These are phyloP conservation scores for Lathronympha strigana DNA, from an alignment of 2,888 invertebrate species.

Conservation along the genomic window DNA sequence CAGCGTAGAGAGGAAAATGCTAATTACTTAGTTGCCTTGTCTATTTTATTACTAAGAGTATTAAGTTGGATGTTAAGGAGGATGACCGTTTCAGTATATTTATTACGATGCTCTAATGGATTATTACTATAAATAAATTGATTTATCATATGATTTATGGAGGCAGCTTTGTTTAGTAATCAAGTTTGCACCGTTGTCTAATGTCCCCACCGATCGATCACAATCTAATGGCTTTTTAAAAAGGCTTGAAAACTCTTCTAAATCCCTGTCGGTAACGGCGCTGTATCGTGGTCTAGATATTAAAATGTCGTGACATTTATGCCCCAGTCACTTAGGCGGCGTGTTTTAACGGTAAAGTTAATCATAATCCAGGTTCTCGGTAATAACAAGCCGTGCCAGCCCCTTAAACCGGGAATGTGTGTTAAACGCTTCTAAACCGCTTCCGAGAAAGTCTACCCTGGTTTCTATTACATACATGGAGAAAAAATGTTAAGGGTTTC, in stretches of 20 bases:
- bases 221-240: constrained; percentile 51
- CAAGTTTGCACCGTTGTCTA: constrained; percentile 49
- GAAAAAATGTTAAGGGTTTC: constrained; percentile 35
- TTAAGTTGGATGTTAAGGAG: constrained; percentile 18
- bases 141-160: constrained; percentile 49
- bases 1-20: constrained; percentile 45
- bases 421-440: constrained; percentile 62
- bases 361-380: constrained; percentile 55
- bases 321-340: constrained; percentile 50
- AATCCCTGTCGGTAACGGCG: constrained; percentile 55
- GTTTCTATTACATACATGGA: constrained; percentile 40
- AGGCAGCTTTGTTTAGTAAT: constrained; percentile 49
- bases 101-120: constrained; percentile 32
- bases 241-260: constrained; percentile 55
- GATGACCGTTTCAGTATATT: constrained; percentile 35
- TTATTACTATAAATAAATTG: constrained; percentile 51
- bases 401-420: constrained; percentile 65
- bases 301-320: constrained; percentile 54
- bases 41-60: constrained; percentile 23
- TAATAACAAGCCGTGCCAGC: constrained; percentile 52
- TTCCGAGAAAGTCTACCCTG: constrained; percentile 57
- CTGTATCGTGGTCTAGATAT: constrained; percentile 55
- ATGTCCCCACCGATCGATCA: constrained; percentile 42
- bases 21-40: constrained; percentile 17
- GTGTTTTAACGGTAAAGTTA: constrained; percentile 58